Percentiles rank a stretch among this genome's conserved stretches.
Evolutionary conservation across 2,797 vertebrate species (phyloP).

Genomic region (Acanthiza pusilla): DNA sequence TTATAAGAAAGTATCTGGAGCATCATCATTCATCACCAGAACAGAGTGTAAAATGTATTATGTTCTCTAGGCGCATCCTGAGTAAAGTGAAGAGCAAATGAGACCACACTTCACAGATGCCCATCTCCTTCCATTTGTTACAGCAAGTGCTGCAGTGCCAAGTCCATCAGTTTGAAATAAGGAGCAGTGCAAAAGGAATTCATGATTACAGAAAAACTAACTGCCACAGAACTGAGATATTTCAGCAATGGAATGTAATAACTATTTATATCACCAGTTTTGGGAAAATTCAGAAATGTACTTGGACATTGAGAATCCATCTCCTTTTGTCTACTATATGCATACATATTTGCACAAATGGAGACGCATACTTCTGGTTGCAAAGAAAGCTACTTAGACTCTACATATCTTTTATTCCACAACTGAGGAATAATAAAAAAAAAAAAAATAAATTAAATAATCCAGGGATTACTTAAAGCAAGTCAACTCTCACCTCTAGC

Average conservation of each 20-base stretch:
- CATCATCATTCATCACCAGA: background rate
- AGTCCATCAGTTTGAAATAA: background rate
- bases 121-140: background rate
- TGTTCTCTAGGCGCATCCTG: background rate
- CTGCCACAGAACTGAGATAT: background rate
- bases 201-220: background rate
- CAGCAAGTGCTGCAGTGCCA: background rate
- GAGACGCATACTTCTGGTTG: background rate
- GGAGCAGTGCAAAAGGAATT: background rate
- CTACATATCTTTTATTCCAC: background rate
- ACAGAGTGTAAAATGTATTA: background rate
- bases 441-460: background rate
- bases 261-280: background rate
- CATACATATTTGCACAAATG: background rate
- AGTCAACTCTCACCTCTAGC: background rate
- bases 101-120: background rate
- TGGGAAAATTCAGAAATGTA: background rate
- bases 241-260: background rate
- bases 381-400: background rate
- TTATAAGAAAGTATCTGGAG: background rate
- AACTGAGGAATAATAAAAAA: background rate
- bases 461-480: background rate
- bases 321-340: background rate
- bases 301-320: background rate
- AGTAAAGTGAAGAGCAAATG: conserved; percentile 3